Evolutionary conservation across 2,113 vertebrate genomes (phyloP).

Genomic region (Dromas ardeola): DNA sequence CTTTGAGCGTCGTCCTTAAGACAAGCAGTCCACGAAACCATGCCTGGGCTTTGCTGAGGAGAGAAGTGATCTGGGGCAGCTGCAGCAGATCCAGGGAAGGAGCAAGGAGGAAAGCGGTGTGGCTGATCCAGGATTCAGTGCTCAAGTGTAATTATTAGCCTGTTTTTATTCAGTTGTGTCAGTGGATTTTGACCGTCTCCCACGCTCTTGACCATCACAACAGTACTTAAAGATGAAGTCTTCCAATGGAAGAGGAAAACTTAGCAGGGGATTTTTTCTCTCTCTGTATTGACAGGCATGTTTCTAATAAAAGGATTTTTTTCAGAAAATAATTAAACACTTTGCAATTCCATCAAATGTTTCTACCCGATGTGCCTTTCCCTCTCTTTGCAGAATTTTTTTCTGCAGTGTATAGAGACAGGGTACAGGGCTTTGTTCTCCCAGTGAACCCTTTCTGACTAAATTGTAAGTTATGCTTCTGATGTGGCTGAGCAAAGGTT

Average conservation of each 20-base stretch:
- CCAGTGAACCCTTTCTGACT: background rate
- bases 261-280: background rate
- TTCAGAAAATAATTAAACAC: background rate
- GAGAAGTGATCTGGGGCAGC: background rate
- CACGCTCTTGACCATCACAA: rapidly evolving
- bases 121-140: background rate
- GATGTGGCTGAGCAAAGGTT: slow-evolving; percentile 8
- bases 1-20: background rate
- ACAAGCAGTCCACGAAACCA: rapidly evolving
- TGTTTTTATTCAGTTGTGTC: background rate
- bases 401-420: background rate
- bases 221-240: background rate
- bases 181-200: background rate
- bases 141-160: background rate
- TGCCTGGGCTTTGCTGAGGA: background rate
- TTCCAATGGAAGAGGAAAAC: background rate
- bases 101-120: background rate
- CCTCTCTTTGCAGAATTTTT: background rate
- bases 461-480: background rate
- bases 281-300: background rate
- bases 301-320: background rate
- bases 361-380: background rate
- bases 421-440: background rate
- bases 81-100: rapidly evolving
- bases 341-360: background rate